phyloP scores from a whole-genome alignment of 2,888 invertebrate genomes.

The Lithosia quadra region DNA sequence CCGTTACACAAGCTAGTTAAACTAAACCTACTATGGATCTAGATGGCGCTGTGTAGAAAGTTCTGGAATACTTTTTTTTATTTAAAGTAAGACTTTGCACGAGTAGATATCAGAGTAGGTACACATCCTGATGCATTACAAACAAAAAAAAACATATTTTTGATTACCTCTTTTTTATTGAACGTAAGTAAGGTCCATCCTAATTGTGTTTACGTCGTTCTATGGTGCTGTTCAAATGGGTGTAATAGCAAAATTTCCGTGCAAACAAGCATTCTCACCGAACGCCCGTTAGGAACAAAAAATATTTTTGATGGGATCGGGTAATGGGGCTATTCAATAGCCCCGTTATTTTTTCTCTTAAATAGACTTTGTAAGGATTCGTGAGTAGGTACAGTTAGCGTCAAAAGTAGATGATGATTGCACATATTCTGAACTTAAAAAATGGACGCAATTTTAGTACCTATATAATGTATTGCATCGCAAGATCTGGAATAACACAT shows the following conservation, averaged over 20 bases:
- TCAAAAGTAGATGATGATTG: not conserved
- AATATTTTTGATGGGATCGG: slow-evolving; percentile 24
- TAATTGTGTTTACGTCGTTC: slow-evolving; percentile 30
- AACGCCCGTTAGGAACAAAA: slow-evolving; percentile 19
- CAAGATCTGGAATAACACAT: too few species aligned
- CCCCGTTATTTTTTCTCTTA: slow-evolving; percentile 2
- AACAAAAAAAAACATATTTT: slow-evolving; percentile 14
- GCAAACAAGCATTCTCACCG: slow-evolving; percentile 29
- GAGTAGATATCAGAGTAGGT: not conserved
- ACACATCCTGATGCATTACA: not conserved
- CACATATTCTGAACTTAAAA: too few species aligned
- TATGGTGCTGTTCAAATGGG: slow-evolving; percentile 10
- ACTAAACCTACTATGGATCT: too few species aligned
- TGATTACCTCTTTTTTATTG: slow-evolving; percentile 20
- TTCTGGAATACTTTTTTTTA: too few species aligned
- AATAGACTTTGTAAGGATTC: not conserved
- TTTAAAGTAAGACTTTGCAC: too few species aligned
- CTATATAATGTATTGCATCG: too few species aligned
- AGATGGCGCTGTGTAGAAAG: too few species aligned
- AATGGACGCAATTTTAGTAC: too few species aligned
- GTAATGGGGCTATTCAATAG: slow-evolving; percentile 14
- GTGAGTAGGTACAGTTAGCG: not conserved
- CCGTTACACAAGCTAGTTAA: too few species aligned
- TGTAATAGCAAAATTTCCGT: slow-evolving; percentile 37
- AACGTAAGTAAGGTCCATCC: slow-evolving; percentile 22